Evolutionary conservation across 92 coral and sea anemone genomes (phyloP).

Genomic region (Anthopleura xanthogrammica): DNA sequence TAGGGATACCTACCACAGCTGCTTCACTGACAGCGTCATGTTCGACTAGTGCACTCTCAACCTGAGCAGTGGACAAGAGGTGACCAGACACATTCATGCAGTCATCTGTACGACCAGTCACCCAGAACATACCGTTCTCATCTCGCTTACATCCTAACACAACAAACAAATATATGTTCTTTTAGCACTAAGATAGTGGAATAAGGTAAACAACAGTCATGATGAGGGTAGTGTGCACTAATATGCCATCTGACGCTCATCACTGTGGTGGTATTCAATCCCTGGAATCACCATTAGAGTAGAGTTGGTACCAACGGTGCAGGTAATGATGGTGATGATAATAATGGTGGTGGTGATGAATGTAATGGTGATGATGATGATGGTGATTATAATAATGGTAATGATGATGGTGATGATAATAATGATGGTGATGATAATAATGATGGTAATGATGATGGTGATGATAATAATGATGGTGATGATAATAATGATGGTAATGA

Average conservation of each 20-base stretch:
- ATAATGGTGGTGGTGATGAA: neutral
- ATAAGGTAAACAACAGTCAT: too few relatives aligned
- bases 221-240: too few relatives aligned
- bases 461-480: too few relatives aligned
- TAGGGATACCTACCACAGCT: slow-evolving; percentile 78
- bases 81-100: slow-evolving; percentile 99
- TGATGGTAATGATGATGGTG: too few relatives aligned
- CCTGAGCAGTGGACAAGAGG: slow-evolving; percentile 91
- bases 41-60: slow-evolving; percentile 94
- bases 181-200: neutral
- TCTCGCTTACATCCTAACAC: slow-evolving; percentile 81
- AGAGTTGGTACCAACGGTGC: neutral
- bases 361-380: neutral
- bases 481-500: too few relatives aligned
- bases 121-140: slow-evolving; percentile 91
- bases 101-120: slow-evolving; percentile 96
- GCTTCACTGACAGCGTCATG: slow-evolving; percentile 93
- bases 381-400: neutral
- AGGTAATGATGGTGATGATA: neutral
- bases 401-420: too few relatives aligned
- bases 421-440: too few relatives aligned
- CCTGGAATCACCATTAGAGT: too few relatives aligned
- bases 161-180: neutral
- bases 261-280: too few relatives aligned
- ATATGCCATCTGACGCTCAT: too few relatives aligned